phyloP scores from a whole-genome alignment of 2,888 invertebrate species.

The Lasioglossum zephyrum region DNA sequence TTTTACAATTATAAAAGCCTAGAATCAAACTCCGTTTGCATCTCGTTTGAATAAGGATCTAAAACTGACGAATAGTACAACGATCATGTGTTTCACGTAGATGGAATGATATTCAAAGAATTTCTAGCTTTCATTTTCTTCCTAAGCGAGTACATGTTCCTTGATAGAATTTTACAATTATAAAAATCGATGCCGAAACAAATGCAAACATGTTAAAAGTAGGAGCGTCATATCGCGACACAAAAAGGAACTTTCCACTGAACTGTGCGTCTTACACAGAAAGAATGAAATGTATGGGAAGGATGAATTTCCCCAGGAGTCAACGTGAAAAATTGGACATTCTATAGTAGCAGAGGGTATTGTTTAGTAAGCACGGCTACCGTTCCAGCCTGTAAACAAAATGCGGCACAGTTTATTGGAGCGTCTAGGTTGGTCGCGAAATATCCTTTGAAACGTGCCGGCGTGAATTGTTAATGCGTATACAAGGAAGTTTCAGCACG shows the following conservation, averaged over 20 bases:
- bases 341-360: background rate
- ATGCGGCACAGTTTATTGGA: conserved; percentile 21
- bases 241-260: background rate
- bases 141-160: background rate
- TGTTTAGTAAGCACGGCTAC: background rate
- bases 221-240: background rate
- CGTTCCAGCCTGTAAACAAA: conserved; percentile 46
- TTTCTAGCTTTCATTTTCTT: background rate
- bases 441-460: conserved; percentile 44
- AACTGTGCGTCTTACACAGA: background rate
- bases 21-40: background rate
- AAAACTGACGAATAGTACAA: too few relatives aligned
- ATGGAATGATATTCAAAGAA: too few relatives aligned
- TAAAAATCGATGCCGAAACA: background rate
- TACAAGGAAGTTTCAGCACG: conserved; percentile 36
- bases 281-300: background rate
- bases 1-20: background rate
- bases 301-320: background rate
- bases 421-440: conserved; percentile 33
- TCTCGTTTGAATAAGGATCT: background rate
- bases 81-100: too few relatives aligned
- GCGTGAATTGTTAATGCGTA: conserved; percentile 49
- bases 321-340: background rate
- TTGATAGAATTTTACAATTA: background rate
- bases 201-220: background rate